Base-by-base conservation (phyloP, 2,888 invertebrate species). In the Cephus nigrinus region DNA sequence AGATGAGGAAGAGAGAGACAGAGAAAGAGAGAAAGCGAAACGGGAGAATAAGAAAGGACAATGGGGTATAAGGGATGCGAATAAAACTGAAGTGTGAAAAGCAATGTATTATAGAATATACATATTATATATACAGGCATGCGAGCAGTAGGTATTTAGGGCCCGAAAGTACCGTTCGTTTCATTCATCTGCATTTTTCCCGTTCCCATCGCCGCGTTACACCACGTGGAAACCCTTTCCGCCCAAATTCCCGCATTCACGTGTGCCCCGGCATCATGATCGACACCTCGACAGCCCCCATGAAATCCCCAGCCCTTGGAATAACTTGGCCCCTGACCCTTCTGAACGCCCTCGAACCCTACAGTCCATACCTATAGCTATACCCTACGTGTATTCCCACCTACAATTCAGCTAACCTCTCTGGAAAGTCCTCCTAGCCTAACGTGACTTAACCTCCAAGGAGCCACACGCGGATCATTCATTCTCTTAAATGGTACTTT, bases 81-180 rank as follows among this genome's bases (percentile, higher is more conserved):
- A 31, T 33, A 73, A 69, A 33, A 76, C 73, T 31, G 68, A 77
- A 79, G 79, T 76, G 80, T 80, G 76, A 76, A 82, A 79, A 83
- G 81, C 76, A 80, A 83, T 85, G 83, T 86, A 84, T 83, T 80
- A 85, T 84, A 86, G 34, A 84, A 84, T 84, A 86, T 85, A 85
- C 83, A 86, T 85, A 86, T 85, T 84, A 82, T 82, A 83, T 76
- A 80, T 79, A 83, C 78, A 82, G 78, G 79, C 80, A 85, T 79
- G 85, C 82, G 85, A 84, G 84, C 84, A 84, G 85, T 79, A 80
- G 79, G 80, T 85, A 84, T 84, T 84, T 85, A 84, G 85, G 84
- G 82, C 82, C 81, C 82, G 85, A 85, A 85, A 84, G 84, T 86
- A 86, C 74, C 79, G 69, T 82, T 83, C 81, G 80, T 83, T 86